A percentile compares a stretch with the other conserved stretches of the same genome.
phyloP scores from a whole-genome alignment of 2,888 invertebrate species.

The Azorinus chamasolen region DNA sequence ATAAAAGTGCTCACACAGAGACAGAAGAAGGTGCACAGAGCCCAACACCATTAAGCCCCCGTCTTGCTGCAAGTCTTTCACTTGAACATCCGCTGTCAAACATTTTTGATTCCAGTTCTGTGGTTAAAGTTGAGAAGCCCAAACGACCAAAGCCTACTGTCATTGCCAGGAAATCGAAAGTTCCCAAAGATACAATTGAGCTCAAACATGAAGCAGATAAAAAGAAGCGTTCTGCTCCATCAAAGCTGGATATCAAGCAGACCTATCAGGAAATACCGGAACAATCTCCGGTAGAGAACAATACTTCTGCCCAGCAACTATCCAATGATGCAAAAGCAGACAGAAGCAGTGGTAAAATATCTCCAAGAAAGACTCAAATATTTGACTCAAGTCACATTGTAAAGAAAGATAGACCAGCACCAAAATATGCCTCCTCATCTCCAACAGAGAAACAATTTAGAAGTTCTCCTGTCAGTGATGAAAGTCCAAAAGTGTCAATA shows the following conservation, averaged over 20 bases:
- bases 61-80: neutral
- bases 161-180: slow-evolving; percentile 26
- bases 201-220: slow-evolving; percentile 54
- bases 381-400: slow-evolving; percentile 68
- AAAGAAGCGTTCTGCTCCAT: neutral
- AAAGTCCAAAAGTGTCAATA: neutral
- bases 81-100: slow-evolving; percentile 43
- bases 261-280: neutral
- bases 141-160: slow-evolving; percentile 36
- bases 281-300: neutral
- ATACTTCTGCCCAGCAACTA: neutral
- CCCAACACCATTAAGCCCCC: neutral
- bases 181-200: slow-evolving; percentile 58
- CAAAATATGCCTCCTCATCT: slow-evolving; percentile 26
- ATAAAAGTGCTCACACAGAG: too few relatives aligned
- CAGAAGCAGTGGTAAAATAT: slow-evolving; percentile 48
- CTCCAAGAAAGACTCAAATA: slow-evolving; percentile 65
- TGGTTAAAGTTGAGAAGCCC: slow-evolving; percentile 31
- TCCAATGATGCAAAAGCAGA: slow-evolving; percentile 5
- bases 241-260: neutral
- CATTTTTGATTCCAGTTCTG: slow-evolving; percentile 55
- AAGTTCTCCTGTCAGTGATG: neutral
- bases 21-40: too few relatives aligned
- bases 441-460: slow-evolving; percentile 2
- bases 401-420: slow-evolving; percentile 41